These are phyloP conservation scores for Dendroctonus ponderosae DNA, from an alignment of 1,140 invertebrate genomes.

Conservation along the genomic window DNA sequence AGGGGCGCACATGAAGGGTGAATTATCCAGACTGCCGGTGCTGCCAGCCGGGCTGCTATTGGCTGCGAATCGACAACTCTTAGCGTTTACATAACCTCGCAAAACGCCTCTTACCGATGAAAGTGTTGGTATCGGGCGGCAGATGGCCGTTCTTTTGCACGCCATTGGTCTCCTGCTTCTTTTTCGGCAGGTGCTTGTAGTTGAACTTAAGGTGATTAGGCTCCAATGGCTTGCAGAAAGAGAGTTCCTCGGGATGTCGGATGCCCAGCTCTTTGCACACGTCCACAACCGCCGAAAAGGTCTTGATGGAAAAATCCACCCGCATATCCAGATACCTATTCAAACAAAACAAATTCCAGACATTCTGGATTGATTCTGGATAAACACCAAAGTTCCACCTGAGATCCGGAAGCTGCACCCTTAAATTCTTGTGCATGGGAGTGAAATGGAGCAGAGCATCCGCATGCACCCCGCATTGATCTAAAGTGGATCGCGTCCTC, in stretches of 20 bases:
- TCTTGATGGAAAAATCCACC: slow-evolving; percentile 95
- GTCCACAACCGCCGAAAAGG: slow-evolving; percentile 91
- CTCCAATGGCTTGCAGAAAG: slow-evolving; percentile 87
- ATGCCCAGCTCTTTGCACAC: slow-evolving; percentile 96
- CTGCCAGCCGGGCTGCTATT: slow-evolving; percentile 69
- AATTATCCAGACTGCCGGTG: slow-evolving; percentile 67
- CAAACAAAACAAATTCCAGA: slow-evolving; percentile 5
- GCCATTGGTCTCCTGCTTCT: slow-evolving; percentile 52
- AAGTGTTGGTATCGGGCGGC: slow-evolving; percentile 80
- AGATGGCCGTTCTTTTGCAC: slow-evolving; percentile 49
- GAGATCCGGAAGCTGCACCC: slow-evolving; percentile 89
- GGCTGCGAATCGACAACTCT: slow-evolving; percentile 46
- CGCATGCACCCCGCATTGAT: slow-evolving; percentile 96
- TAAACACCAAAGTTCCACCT: slow-evolving; percentile 41
- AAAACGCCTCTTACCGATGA: slow-evolving; percentile 57
- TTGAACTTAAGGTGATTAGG: slow-evolving; percentile 84
- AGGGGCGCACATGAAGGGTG: slow-evolving; percentile 67
- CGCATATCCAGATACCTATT: slow-evolving; percentile 81
- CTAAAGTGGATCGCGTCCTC: slow-evolving; percentile 89
- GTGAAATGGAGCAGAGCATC: slow-evolving; percentile 95
- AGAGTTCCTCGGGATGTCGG: slow-evolving; percentile 95
- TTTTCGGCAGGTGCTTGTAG: slow-evolving; percentile 70
- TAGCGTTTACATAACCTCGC: slow-evolving; percentile 1
- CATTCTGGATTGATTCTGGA: not conserved
- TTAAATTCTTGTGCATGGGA: slow-evolving; percentile 96